Evolutionary conservation across 1,140 invertebrate species (phyloP).

Genomic region (Drosophila funebris): DNA sequence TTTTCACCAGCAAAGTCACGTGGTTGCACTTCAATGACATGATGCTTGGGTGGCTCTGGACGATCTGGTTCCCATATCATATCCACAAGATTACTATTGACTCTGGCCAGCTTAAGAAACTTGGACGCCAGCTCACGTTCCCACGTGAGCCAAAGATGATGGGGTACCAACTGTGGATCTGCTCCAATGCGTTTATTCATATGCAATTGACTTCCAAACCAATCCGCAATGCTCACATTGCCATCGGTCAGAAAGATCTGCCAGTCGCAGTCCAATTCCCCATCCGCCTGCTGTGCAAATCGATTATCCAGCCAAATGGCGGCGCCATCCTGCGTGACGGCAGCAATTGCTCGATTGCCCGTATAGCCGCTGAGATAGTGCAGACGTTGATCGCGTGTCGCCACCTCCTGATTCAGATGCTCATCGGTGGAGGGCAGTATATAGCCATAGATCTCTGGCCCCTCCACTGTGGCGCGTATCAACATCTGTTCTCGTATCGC

Average conservation of each 20-base stretch:
- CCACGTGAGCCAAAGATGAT: slow-evolving; percentile 87
- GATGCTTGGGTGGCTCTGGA: slow-evolving; percentile 82
- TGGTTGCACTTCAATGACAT: slow-evolving; percentile 85
- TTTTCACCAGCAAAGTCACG: slow-evolving; percentile 81
- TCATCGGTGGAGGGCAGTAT: slow-evolving; percentile 91
- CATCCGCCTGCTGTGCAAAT: slow-evolving; percentile 91
- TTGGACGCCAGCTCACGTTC: slow-evolving; percentile 85
- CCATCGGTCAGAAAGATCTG: slow-evolving; percentile 89
- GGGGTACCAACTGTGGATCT: slow-evolving; percentile 90
- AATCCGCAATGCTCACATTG: slow-evolving; percentile 86
- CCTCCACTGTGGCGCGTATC: slow-evolving; percentile 86
- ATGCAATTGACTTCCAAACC: slow-evolving; percentile 88
- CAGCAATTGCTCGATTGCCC: slow-evolving; percentile 91
- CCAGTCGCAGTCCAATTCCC: slow-evolving; percentile 92
- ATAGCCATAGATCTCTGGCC: slow-evolving; percentile 89
- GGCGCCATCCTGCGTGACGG: slow-evolving; percentile 90
- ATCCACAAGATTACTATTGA: slow-evolving; percentile 91
- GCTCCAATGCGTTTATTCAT: slow-evolving; percentile 89
- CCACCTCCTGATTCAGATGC: slow-evolving; percentile 89
- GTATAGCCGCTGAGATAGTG: slow-evolving; percentile 94
- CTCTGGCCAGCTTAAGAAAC: slow-evolving; percentile 86
- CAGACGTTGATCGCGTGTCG: slow-evolving; percentile 90
- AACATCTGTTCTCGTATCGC: slow-evolving; percentile 88
- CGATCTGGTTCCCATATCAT: slow-evolving; percentile 90
- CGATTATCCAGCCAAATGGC: slow-evolving; percentile 95